These are phyloP conservation scores for Corythornis madagascariensis DNA, from an alignment of 2,113 vertebrate species.

Conservation along the genomic window DNA sequence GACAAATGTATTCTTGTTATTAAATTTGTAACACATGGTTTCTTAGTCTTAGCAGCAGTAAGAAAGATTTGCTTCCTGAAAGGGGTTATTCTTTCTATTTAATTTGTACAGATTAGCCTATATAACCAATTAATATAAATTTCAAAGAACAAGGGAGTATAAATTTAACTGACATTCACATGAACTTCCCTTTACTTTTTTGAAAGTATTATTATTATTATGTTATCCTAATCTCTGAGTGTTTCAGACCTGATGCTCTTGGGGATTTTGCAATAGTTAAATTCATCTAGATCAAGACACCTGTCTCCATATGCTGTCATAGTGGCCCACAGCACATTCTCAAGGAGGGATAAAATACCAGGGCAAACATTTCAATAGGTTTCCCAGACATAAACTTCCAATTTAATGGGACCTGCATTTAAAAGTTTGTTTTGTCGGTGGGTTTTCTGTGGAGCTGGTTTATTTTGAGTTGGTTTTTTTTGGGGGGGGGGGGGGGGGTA, in stretches of 20 bases:
- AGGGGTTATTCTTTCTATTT: not conserved
- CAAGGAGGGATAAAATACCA: not conserved
- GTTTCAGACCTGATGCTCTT: not conserved
- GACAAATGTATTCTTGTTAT: not conserved
- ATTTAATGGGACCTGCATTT: not conserved
- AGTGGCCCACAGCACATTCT: accelerated
- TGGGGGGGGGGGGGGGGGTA: no score
- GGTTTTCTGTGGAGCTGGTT: not conserved
- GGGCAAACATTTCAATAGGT: not conserved
- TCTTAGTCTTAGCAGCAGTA: not conserved
- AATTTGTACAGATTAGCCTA: not conserved
- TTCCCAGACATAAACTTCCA: not conserved
- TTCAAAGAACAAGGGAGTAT: not conserved
- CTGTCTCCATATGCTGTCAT: not conserved
- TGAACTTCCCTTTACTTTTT: not conserved
- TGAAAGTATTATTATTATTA: not conserved
- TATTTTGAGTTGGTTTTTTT: not conserved
- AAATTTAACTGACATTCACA: not conserved
- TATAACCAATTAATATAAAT: not conserved
- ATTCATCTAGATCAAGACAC: not conserved
- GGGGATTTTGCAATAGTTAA: not conserved
- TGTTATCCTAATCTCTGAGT: not conserved
- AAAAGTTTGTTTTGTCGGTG: not conserved
- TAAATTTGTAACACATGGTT: not conserved
- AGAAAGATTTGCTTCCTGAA: not conserved